These are phyloP conservation scores for Athene noctua DNA, from an alignment of 2,113 vertebrate genomes.

Conservation along the genomic window DNA sequence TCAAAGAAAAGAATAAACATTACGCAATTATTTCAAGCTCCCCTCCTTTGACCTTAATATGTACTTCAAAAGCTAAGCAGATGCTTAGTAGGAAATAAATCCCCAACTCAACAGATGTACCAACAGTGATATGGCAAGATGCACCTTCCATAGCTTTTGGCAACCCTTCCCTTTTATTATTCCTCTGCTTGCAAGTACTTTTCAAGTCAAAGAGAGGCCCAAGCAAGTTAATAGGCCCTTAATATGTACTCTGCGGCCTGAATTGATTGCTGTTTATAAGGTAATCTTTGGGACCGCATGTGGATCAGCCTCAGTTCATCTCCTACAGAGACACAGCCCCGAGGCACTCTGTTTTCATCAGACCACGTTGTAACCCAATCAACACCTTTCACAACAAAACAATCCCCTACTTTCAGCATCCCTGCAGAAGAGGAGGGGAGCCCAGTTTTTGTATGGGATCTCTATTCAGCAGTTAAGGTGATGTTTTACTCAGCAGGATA, in stretches of 20 bases:
- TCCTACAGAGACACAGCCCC: constrained; percentile 74
- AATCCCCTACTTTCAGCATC: constrained; percentile 61
- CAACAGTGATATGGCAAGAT: constrained; percentile 38
- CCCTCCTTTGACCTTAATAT: constrained; percentile 56
- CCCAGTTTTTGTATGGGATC: constrained; percentile 53
- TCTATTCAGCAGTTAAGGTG: constrained; percentile 70
- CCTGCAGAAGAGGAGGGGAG: constrained; percentile 25
- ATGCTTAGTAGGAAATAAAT: constrained; percentile 71
- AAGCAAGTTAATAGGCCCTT: constrained; percentile 65
- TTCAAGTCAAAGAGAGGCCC: constrained; percentile 71
- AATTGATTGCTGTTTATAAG: constrained; percentile 72
- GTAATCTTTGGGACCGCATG: constrained; percentile 70
- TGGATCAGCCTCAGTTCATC: constrained; percentile 65
- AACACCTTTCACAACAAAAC: constrained; percentile 58
- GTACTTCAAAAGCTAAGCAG: constrained; percentile 73
- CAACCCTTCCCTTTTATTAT: constrained; percentile 70
- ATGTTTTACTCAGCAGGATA: constrained; percentile 56
- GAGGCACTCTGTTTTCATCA: constrained; percentile 77
- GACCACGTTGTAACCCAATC: constrained; percentile 77
- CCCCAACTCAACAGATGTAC: constrained; percentile 63
- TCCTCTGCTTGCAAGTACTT: constrained; percentile 57
- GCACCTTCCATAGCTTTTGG: constrained; percentile 63
- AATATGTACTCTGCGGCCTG: constrained; percentile 56
- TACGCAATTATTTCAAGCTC: constrained; percentile 68
- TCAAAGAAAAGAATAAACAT: constrained; percentile 71